phyloP scores from a whole-genome alignment of 2,113 vertebrate genomes.

The Ictalurus punctatus region DNA sequence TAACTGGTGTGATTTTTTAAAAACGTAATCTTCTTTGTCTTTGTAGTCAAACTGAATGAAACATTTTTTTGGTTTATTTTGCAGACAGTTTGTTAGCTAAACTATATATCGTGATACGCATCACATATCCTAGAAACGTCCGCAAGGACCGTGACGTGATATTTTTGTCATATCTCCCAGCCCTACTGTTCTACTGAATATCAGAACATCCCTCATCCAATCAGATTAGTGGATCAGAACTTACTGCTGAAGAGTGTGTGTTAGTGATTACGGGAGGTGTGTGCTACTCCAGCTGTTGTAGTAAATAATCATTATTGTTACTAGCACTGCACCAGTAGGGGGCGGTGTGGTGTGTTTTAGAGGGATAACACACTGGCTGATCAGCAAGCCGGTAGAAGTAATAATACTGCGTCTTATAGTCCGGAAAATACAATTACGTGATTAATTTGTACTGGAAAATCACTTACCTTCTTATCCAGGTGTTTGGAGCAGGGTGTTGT shows the following conservation, averaged over 20 bases:
- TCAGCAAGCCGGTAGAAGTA: background rate
- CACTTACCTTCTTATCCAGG: constrained; percentile 75
- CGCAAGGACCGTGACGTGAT: too few relatives aligned
- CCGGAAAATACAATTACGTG: background rate
- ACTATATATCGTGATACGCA: too few relatives aligned
- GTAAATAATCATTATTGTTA: background rate
- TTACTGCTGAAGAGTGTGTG: background rate
- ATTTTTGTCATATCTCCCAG: too few relatives aligned
- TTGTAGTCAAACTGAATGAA: too few relatives aligned
- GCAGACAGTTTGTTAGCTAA: too few relatives aligned
- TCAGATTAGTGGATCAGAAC: background rate
- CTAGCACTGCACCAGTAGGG: background rate
- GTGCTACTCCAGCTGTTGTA: background rate
- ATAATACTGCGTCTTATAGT: background rate
- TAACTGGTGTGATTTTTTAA: too few relatives aligned
- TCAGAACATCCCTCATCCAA: background rate
- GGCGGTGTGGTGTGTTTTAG: background rate
- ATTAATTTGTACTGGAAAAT: background rate
- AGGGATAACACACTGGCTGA: background rate
- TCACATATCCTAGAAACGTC: too few relatives aligned
- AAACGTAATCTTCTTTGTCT: too few relatives aligned
- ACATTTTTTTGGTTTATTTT: too few relatives aligned
- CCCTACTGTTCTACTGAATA: background rate
- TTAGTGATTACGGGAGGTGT: background rate
- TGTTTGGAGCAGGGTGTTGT: constrained; percentile 79